Base-by-base conservation (phyloP, 2,113 vertebrate species). In the Hepsetus odoe region DNA sequence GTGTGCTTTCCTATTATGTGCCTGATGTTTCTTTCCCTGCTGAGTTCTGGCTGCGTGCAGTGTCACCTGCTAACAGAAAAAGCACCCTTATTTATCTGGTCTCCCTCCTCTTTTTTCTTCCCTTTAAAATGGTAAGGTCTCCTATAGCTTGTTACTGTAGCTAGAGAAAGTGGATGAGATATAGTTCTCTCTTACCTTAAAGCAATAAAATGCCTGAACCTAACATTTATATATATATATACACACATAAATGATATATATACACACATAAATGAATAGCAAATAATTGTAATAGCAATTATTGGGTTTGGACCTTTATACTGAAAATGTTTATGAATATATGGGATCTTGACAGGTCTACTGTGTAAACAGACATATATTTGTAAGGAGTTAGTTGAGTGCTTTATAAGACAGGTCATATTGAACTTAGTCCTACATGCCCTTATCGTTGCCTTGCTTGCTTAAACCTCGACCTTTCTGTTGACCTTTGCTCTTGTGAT, bases 121-220 rank as follows among this genome's bases (percentile, higher is more conserved):
- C 30, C 32, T 62, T 42, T 44, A 40, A 26, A n/a, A 30, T 28
- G 32, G 6, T 24, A 14, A 22, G 5, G 32, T 74, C 30, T 65
- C 44, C 32, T 22, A 0, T 20, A 74, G 20, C 16, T 24, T 64
- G 42, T 64, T 40, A 42, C 13, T 53, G 14, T 51, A 46, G 26
- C n/a, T 49, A 13, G 33, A n/a, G 11, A 38, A 46, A 38, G n/a
- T 26, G 30, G 18, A 58, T 16, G 58, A 20, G 33, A 51, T 64
- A 12, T 66, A 53, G 59, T 75, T 61, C 44, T 71, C 10, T 40
- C 33, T 62, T 40, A 62, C 26, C 24, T 40, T 12, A 51, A 64
- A 79, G 77, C 77, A 79, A 72, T 79, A 79, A 72, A 35, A 55
- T 67, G 49, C 38, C 26, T 55, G 14, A 59, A 68, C 28, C 64